Evolutionary conservation across 1,140 invertebrate genomes (phyloP).

Genomic region (Berghia stephanieae): DNA sequence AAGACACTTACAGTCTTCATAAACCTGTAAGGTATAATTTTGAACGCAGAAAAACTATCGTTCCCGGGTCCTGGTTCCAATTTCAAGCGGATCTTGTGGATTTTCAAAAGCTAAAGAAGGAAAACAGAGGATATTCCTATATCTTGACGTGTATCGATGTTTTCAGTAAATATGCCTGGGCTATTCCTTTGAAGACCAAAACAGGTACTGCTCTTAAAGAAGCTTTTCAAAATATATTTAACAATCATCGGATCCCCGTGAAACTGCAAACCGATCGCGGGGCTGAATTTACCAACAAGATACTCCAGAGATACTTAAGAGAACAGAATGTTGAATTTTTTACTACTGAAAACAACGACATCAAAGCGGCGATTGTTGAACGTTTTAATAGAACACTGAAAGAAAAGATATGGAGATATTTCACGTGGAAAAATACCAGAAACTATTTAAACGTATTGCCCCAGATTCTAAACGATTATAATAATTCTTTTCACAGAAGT

Average conservation of each 20-base stretch:
- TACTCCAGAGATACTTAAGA: conserved; percentile 27
- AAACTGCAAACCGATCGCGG: conserved; percentile 32
- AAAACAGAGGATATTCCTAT: conserved; percentile 66
- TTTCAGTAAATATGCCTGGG: conserved; percentile 68
- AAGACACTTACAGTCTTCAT: conserved; percentile 36
- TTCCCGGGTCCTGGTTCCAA: conserved; percentile 53
- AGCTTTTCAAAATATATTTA: conserved; percentile 49
- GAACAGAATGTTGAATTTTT: conserved; percentile 23
- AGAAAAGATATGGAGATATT: no score
- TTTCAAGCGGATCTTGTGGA: conserved; percentile 64
- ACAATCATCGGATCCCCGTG: background rate
- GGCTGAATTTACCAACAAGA: conserved; percentile 31
- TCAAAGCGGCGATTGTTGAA: conserved; percentile 69
- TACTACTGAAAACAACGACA: conserved; percentile 48
- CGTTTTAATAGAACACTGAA: no score
- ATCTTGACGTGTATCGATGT: conserved; percentile 68
- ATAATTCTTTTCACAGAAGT: conserved; percentile 64
- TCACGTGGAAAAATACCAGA: conserved; percentile 61
- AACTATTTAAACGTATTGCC: conserved; percentile 63
- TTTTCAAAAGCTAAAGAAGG: conserved; percentile 48
- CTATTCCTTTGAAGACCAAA: conserved; percentile 68
- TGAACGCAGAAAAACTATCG: conserved; percentile 24
- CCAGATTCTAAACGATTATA: conserved; percentile 66
- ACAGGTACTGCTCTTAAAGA: conserved; percentile 46
- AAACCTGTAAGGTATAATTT: no score